These are phyloP conservation scores for Trichonephila inaurata DNA, from an alignment of 1,140 invertebrate species.

Conservation along the genomic window DNA sequence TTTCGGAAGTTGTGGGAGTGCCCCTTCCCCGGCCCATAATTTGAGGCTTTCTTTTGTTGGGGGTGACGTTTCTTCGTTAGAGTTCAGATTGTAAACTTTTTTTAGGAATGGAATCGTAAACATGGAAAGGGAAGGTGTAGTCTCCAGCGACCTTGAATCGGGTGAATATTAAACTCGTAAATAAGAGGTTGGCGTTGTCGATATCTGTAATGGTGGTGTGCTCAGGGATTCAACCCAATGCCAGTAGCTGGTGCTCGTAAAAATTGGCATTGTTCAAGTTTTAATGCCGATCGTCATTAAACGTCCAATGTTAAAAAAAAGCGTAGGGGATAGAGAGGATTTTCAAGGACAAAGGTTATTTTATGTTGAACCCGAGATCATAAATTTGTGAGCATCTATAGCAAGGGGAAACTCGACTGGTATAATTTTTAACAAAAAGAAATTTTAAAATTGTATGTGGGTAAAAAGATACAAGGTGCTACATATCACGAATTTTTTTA, in stretches of 20 bases:
- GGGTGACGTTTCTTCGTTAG: background rate
- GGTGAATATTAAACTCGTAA: background rate
- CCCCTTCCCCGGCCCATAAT: background rate
- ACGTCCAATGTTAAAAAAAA: background rate
- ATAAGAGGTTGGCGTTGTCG: background rate
- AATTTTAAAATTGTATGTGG: too few species aligned
- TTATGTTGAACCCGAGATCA: background rate
- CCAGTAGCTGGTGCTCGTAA: background rate
- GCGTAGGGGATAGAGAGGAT: background rate
- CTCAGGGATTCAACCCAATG: background rate
- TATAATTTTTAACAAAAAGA: too few species aligned
- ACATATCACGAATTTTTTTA: too few species aligned
- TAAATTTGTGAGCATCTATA: background rate
- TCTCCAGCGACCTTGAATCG: background rate
- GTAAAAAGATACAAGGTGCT: too few species aligned
- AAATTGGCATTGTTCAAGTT: background rate
- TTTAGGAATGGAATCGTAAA: background rate
- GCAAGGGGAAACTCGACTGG: background rate
- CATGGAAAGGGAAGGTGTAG: background rate
- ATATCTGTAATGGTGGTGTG: background rate
- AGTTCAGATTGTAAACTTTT: background rate
- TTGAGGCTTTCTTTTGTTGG: background rate
- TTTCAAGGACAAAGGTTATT: background rate
- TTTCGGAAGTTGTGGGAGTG: slow-evolving; percentile 8
- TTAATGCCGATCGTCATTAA: too few species aligned